Evolutionary conservation across 2,888 invertebrate genomes (phyloP), one percentile per base, ranked within the genome.

Genomic region (Drosophila subquinaria): DNA sequence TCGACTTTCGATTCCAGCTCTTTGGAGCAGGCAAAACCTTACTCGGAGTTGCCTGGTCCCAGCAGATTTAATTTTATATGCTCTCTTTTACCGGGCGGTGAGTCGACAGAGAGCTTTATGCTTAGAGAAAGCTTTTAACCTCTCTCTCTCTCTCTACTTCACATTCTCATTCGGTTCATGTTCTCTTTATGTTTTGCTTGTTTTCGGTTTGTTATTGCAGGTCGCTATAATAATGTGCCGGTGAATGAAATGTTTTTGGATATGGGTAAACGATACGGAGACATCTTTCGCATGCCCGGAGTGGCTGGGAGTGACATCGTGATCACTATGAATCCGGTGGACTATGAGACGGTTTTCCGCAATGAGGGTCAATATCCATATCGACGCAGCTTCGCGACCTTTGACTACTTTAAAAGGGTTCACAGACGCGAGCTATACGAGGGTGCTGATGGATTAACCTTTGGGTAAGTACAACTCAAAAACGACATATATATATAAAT

Each of bases 271-370:
- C 76, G 82, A n/a, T 91, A 92, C 73, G 94, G 94, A 0, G 75
- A 92, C 10, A 84, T 94, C 5, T 92, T 93, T 15, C 91, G 91
- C 6, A 78, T 94, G 47, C 93, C 92, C 8, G 92, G 92, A 5
- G 55, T 94, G 3, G 82, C 90, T 0, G 88, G 89, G 0, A 63
- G 33, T 0, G 88, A 90, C 63, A 62, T 94, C 13, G 91, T 94
- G 0, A 76, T 93, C 9, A 75, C 93, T 6, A 94, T 94, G 82
- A 92, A 94, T 85, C 94, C 94, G 0, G 93, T 93, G 13, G 94
- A 94, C 76, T 93, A 94, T 51, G 93, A 93, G 77, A 90, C 91
- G 76, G 79, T 94, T 50, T 93, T 93, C 68, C 92, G 94, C 4
- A 90, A 92, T 10, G 94, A 94, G 80, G 94, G 94, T 1, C 69